Evolutionary conservation across 2,888 invertebrate species (phyloP).

Genomic region (Pristionchus exspectatus): DNA sequence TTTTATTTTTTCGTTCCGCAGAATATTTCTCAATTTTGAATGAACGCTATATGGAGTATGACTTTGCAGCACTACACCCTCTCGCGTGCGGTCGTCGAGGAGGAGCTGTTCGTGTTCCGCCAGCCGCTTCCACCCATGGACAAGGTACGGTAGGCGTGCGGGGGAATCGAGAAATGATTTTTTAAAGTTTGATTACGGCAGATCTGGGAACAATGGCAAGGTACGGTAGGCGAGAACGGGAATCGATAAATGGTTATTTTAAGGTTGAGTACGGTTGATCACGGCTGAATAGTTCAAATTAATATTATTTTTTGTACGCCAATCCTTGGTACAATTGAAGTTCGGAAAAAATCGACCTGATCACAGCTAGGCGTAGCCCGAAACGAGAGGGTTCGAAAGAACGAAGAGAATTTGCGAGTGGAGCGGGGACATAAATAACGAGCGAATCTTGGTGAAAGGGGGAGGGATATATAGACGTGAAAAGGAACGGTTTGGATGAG

Average conservation of each 20-base stretch:
- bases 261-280: neutral
- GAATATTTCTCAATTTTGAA: neutral
- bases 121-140: constrained; percentile 80
- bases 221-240: too few species aligned
- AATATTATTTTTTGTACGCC: too few species aligned
- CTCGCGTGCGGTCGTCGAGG: constrained; percentile 88
- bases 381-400: neutral
- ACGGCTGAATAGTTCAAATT: neutral
- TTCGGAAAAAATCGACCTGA: too few species aligned
- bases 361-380: neutral
- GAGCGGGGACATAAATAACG: neutral
- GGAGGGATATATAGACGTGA: neutral
- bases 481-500: neutral
- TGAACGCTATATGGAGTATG: neutral
- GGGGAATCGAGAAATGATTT: neutral
- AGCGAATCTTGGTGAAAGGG: neutral
- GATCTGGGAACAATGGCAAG: too few species aligned
- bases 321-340: too few species aligned
- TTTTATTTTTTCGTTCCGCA: neutral
- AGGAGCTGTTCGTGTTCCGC: constrained; percentile 91
- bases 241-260: neutral
- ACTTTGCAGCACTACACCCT: constrained; percentile 85
- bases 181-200: too few species aligned
- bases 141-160: constrained; percentile 78
- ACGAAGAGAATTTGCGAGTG: neutral